Conservation (phyloP, 2,113 vertebrate species). For the Cephalopterus ornatus region DNA sequence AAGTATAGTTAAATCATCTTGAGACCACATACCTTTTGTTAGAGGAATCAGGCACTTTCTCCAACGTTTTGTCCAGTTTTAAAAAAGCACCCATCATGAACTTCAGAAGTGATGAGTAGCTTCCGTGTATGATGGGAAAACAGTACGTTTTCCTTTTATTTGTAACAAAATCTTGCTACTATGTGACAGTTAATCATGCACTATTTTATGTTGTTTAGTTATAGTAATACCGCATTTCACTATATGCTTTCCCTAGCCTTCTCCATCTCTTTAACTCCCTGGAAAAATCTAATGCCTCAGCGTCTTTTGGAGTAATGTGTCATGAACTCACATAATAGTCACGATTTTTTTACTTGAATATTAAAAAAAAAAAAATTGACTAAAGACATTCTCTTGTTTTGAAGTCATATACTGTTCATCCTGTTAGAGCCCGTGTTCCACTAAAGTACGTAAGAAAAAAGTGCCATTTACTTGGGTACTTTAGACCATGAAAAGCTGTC, state of each 20-base stretch:
- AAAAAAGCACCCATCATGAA: rapidly evolving
- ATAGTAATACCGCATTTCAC: background rate
- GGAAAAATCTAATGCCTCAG: background rate
- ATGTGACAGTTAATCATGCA: background rate
- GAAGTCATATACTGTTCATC: background rate
- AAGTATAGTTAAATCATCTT: background rate
- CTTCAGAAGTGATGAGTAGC: background rate
- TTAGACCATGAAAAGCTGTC: background rate
- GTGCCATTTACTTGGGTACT: background rate
- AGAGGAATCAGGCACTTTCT: background rate
- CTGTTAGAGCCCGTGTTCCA: background rate
- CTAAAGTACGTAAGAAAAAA: background rate
- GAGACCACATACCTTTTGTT: rapidly evolving
- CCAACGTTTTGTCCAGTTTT: background rate
- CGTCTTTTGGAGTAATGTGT: background rate
- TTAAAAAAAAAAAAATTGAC: background rate
- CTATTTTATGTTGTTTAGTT: background rate
- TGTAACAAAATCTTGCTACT: background rate
- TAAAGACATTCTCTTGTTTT: background rate
- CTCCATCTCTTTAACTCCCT: background rate
- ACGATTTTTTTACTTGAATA: background rate
- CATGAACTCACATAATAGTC: background rate
- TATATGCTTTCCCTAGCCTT: background rate
- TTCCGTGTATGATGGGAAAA: background rate
- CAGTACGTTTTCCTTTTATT: background rate